These are phyloP conservation scores for Anguilla marmorata DNA, from an alignment of 2,797 vertebrate species.

Conservation along the genomic window DNA sequence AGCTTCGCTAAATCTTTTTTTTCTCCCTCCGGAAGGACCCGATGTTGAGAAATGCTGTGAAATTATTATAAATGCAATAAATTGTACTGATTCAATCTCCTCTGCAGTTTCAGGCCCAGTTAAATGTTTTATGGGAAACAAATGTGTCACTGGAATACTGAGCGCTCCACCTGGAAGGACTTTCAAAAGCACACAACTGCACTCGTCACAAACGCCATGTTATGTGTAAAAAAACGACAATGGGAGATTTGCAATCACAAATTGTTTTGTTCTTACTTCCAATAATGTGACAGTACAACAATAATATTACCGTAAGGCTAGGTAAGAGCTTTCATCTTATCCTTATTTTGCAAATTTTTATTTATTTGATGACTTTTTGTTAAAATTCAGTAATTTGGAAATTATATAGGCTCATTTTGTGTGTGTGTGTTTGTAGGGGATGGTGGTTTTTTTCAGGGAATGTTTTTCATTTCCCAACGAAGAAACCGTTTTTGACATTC, in stretches of 20 bases:
- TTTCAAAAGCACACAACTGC: neutral
- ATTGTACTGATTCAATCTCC: slow-evolving; percentile 11
- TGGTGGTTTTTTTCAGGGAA: neutral
- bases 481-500: neutral
- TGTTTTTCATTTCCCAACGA: neutral
- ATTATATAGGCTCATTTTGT: neutral
- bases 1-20: neutral
- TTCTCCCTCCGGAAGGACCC: neutral
- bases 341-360: neutral
- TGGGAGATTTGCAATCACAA: neutral
- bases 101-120: neutral
- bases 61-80: neutral
- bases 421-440: neutral
- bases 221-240: neutral
- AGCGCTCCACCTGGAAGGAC: neutral
- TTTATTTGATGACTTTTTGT: neutral
- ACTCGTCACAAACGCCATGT: neutral
- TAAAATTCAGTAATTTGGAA: neutral
- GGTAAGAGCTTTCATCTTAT: neutral
- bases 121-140: neutral
- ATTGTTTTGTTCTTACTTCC: neutral
- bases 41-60: neutral
- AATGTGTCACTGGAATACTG: neutral
- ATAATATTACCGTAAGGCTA: neutral
- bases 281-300: neutral